phyloP scores from a whole-genome alignment of 1,140 invertebrate species.

The Hycleus cichorii region DNA sequence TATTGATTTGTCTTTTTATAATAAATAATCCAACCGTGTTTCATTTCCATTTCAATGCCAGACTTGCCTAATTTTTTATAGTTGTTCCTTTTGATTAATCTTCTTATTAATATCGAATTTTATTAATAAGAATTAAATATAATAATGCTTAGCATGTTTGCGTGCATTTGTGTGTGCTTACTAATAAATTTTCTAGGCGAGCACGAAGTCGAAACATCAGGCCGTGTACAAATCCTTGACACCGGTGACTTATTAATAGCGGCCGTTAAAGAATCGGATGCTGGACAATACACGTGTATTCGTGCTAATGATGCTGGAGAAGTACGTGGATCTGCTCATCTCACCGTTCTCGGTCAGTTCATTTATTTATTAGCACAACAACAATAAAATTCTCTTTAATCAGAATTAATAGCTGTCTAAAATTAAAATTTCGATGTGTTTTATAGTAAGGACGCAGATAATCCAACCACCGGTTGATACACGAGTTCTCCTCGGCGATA shows the following conservation, averaged over 20 bases:
- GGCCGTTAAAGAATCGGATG: constrained; percentile 71
- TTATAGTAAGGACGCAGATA: constrained; percentile 83
- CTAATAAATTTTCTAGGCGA: constrained; percentile 43
- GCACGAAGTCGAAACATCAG: constrained; percentile 50
- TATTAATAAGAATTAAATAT: too few species aligned
- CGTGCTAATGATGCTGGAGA: constrained; percentile 82
- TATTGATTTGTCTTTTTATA: too few species aligned
- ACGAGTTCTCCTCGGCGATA: constrained; percentile 79
- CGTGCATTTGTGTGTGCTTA: constrained; percentile 12
- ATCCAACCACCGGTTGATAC: constrained; percentile 85
- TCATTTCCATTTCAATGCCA: too few species aligned
- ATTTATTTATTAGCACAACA: not conserved
- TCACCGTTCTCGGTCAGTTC: constrained; percentile 72
- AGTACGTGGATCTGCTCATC: constrained; percentile 70
- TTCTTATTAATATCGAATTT: too few species aligned
- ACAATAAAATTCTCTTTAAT: too few species aligned
- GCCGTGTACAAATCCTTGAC: constrained; percentile 74
- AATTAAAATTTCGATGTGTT: constrained; percentile 8
- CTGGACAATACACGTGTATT: constrained; percentile 82
- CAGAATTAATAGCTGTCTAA: not conserved
- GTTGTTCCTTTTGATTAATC: too few species aligned
- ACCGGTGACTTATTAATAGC: constrained; percentile 80
- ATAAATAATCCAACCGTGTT: too few species aligned
- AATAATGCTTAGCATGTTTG: not conserved
- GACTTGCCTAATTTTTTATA: too few species aligned